These are phyloP conservation scores for Leucosticte australis DNA, from an alignment of 2,113 vertebrate species.

Conservation along the genomic window DNA sequence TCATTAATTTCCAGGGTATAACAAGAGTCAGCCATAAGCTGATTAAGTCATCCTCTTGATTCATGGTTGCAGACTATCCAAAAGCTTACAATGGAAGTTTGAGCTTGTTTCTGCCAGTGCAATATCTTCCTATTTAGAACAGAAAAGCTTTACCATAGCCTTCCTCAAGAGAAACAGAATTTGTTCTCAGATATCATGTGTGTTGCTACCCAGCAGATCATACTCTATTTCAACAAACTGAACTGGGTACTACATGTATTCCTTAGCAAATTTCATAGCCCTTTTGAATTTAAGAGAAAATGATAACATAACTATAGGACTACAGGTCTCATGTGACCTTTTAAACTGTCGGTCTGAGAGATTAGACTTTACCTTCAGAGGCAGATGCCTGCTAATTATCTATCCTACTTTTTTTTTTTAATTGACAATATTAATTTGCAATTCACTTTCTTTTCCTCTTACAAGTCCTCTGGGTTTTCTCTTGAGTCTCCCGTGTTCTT, in stretches of 20 bases:
- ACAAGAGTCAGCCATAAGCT: not conserved
- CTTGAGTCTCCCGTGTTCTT: not conserved
- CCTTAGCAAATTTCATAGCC: not conserved
- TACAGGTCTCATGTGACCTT: not conserved
- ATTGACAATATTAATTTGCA: not conserved
- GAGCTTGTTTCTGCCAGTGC: not conserved
- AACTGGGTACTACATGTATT: not conserved
- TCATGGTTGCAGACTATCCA: not conserved
- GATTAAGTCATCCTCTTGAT: not conserved
- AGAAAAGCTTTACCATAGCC: not conserved
- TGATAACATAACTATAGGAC: not conserved
- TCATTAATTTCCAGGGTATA: not conserved
- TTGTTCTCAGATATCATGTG: not conserved
- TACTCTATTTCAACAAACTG: not conserved
- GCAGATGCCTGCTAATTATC: not conserved
- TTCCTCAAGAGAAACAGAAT: not conserved
- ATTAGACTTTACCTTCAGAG: not conserved
- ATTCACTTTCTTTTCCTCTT: not conserved
- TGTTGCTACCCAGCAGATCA: not conserved
- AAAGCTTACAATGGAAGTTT: not conserved
- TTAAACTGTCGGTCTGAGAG: not conserved
- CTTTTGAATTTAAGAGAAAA: not conserved
- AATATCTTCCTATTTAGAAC: not conserved
- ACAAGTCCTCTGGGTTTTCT: not conserved
- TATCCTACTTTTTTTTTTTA: not conserved